Base-by-base conservation (phyloP, 2,113 vertebrate species). In the Gopherus flavomarginatus region DNA sequence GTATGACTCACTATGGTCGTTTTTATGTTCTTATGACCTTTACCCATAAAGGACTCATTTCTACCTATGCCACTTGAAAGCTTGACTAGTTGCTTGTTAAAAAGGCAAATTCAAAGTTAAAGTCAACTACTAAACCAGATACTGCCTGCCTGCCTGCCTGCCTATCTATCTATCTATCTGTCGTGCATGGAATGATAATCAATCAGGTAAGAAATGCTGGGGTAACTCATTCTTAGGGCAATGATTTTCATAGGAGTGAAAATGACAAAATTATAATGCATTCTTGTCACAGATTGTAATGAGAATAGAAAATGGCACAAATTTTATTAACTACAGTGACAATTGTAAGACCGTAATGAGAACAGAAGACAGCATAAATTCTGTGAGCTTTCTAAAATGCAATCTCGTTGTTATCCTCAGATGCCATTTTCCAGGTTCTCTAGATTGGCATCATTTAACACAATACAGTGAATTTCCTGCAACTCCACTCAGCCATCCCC, bases 271-370 rank as follows among this genome's bases (percentile, higher is more conserved):
- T 86, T 87, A 47, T 83, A 85, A 65, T 62, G 3, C 27, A 11
- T 92, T 96, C 13, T 82, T 89, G 26, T 90, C 84, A 69, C 80
- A 91, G 44, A 47, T 92, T 92, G 31, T 72, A 83, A 86, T 75
- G 56, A 86, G 29, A 96, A 57, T 5, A 84, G 81, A 95, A 95
- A 92, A 88, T 54, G 86, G 22, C 2, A 42, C 17, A 53, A 79
- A 26, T 27, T 81, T 77, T 12, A 59, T 89, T 93, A 90, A 72
- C 92, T 86, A 35, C 54, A 6, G 17, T 78, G 83, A 38, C 93
- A 95, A 82, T n/a, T 11, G 4, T 94, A 79, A 82, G 75, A 35
- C 52, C 57, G 16, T 53, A 83, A 91, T 72, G 38, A 86, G 72
- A 88, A 92, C 5, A 77, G 85, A 83, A 89, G 84, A 54, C 11